Evolutionary conservation across 92 coral and sea anemone species (phyloP), one percentile per base, ranked within the genome.

Genomic region (Phenganax stokvisi): DNA sequence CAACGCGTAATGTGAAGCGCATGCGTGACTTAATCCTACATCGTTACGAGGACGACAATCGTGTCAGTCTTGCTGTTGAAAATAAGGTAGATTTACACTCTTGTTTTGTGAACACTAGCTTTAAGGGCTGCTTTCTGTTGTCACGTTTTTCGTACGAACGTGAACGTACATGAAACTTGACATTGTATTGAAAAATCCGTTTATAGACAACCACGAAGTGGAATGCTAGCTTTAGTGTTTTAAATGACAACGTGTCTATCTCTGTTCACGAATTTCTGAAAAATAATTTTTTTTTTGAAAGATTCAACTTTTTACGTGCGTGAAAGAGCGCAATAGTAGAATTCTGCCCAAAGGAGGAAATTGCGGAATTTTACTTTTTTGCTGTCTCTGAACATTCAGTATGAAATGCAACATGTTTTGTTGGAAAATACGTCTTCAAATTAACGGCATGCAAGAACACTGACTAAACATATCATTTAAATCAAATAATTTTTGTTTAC

Each of bases 11-110:
- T 80, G 88, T 96, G 62, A 85, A 87, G 51, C 92, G 97, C 72
- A 96, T 96, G 99, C 92, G 87, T 53, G 97, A 96, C 74, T 88
- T 96, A 51, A 65, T 91, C 77, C 84, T 91, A 79, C 91, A 90
- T 84, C 87, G 82, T 44, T 96, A 96, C 80, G 92, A 96, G 30
- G 91, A 86, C 56, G 84, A 87, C 57, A 72, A 65, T 59, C 91
- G 99, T 31, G 85, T 87, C 25, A 88, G 96, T 29, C 75, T 96
- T 57, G 89, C 86, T 54, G 58, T 94, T 55, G 97, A 91, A 65
- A 94, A 94, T 74, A 83, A 88, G 93, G 98, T 93, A 76, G 75
- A 89, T 27, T 47, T 8, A 8, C 16, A 52, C 10, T 20, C 52
- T 67, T 30, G 55, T 62, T 53, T 60, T 15, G 54, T 51, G 12